phyloP scores from a whole-genome alignment of 1,140 invertebrate species.

The Drosophila watanabei region DNA sequence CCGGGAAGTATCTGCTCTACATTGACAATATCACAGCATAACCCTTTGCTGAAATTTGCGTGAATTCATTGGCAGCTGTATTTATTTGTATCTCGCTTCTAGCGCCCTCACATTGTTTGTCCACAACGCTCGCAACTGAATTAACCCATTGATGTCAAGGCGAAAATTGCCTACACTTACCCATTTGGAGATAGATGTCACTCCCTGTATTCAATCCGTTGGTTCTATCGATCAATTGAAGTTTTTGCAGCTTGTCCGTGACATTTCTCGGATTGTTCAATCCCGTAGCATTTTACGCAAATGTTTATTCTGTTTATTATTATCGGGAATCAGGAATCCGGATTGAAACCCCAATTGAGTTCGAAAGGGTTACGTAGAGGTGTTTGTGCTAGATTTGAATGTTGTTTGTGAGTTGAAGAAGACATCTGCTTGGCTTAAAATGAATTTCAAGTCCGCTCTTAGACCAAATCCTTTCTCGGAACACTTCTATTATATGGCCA shows the following conservation, averaged over 20 bases:
- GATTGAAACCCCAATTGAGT: not conserved
- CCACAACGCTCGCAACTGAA: constrained; percentile 37
- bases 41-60: constrained; percentile 4
- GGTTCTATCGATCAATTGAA: constrained; percentile 54
- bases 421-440: constrained; percentile 53
- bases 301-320: constrained; percentile 35
- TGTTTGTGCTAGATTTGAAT: constrained; percentile 34
- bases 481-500: constrained; percentile 48
- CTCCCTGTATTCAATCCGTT: not conserved
- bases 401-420: constrained; percentile 4
- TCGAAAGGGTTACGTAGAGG: constrained; percentile 26
- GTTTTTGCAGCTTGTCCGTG: constrained; percentile 72
- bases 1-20: not conserved
- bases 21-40: not conserved
- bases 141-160: constrained; percentile 51
- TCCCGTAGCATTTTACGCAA: constrained; percentile 64
- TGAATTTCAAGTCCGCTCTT: constrained; percentile 28
- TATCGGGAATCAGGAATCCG: not conserved
- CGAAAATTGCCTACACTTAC: constrained; percentile 40
- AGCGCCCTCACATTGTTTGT: constrained; percentile 55
- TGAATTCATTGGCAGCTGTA: constrained; percentile 58
- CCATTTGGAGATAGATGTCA: constrained; percentile 24
- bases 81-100: constrained; percentile 52
- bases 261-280: constrained; percentile 40
- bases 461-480: constrained; percentile 59